These are phyloP conservation scores for Gulo gulo DNA, from an alignment of 2,113 vertebrate species.

Conservation along the genomic window DNA sequence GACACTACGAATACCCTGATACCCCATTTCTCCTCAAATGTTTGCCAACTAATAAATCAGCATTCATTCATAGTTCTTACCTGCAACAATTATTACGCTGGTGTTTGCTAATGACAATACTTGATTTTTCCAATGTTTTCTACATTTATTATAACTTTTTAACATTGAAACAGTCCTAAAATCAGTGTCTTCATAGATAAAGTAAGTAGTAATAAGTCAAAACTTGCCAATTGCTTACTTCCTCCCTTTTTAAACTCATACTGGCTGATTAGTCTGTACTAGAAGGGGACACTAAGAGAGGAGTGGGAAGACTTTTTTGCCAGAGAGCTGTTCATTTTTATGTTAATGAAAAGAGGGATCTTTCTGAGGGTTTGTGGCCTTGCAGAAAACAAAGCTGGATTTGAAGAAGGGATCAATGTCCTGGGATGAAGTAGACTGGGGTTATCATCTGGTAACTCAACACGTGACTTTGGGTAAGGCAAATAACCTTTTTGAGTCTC, in stretches of 20 bases:
- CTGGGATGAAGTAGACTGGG: background rate
- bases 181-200: background rate
- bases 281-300: background rate
- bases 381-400: background rate
- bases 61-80: background rate
- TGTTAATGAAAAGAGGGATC: background rate
- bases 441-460: background rate
- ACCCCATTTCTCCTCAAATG: background rate
- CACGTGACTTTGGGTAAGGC: background rate
- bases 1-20: background rate
- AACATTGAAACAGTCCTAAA: background rate
- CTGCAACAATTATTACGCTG: background rate
- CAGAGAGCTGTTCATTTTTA: background rate
- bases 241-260: background rate
- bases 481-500: background rate
- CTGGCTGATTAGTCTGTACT: background rate
- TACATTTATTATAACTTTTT: background rate
- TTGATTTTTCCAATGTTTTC: background rate
- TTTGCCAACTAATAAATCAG: background rate
- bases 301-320: background rate
- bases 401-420: background rate
- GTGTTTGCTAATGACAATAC: background rate
- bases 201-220: background rate
- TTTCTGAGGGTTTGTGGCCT: background rate
- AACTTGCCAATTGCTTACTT: background rate